A percentile compares a stretch with the other conserved stretches of the same genome.
These are phyloP conservation scores for Parapsyche elsis DNA, from an alignment of 1,140 invertebrate genomes.

Conservation along the genomic window DNA sequence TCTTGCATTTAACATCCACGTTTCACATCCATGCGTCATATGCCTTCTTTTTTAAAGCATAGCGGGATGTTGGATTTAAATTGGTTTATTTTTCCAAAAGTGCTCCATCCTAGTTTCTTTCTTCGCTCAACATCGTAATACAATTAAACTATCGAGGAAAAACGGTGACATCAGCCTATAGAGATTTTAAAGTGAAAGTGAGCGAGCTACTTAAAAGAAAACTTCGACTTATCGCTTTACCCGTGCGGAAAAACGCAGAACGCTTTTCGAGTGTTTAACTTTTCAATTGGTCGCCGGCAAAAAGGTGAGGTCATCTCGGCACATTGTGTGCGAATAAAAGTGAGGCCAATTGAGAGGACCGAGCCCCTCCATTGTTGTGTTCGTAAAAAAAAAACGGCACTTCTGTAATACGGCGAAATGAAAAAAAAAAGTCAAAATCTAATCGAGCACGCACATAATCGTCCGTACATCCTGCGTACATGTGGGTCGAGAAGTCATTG, in stretches of 20 bases:
- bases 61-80: too few species aligned
- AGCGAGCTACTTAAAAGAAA: too few species aligned
- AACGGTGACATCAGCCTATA: too few species aligned
- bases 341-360: conserved; percentile 7
- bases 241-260: background rate
- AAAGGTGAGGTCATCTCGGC: background rate
- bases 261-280: background rate
- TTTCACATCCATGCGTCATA: too few species aligned
- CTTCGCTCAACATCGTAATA: too few species aligned
- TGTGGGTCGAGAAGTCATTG: background rate
- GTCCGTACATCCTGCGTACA: conserved; percentile 12
- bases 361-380: background rate
- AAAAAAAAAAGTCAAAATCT: background rate
- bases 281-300: background rate
- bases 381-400: background rate
- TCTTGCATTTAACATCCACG: too few species aligned
- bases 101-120: too few species aligned
- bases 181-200: too few species aligned
- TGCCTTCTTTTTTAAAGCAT: too few species aligned
- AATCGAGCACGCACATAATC: background rate
- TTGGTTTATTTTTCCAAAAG: too few species aligned
- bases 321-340: conserved; percentile 9
- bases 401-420: background rate
- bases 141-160: too few species aligned
- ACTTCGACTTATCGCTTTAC: too few species aligned